phyloP scores from a whole-genome alignment of 2,888 invertebrate species.

The Trichogramma dendrolimi region DNA sequence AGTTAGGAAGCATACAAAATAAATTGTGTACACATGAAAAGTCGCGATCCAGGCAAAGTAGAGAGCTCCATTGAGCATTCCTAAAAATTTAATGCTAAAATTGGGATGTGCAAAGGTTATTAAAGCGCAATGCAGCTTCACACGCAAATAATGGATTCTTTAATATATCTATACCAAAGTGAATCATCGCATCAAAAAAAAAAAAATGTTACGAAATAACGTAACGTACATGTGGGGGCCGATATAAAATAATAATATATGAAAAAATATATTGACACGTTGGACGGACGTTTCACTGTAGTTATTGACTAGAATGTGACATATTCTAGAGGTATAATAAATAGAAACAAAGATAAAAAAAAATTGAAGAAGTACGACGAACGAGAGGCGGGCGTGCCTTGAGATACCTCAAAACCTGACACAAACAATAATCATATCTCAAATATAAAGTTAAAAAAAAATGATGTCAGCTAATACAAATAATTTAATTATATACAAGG shows the following conservation, averaged over 20 bases:
- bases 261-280: conserved; percentile 1
- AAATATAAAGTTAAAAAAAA: conserved; percentile 30
- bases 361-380: conserved; percentile 18
- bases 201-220: too few relatives aligned
- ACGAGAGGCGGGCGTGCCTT: conserved; percentile 45
- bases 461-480: conserved; percentile 21
- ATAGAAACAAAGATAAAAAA: conserved; percentile 10
- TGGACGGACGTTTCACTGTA: conserved; percentile 19
- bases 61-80: too few relatives aligned
- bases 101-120: too few relatives aligned
- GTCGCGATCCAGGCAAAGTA: too few relatives aligned
- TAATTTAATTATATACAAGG: conserved; percentile 30
- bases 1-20: too few relatives aligned
- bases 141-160: too few relatives aligned
- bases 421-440: conserved; percentile 48
- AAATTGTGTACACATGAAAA: too few relatives aligned
- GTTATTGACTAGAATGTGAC: conserved; percentile 24
- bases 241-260: conserved; percentile 23
- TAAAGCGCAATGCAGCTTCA: too few relatives aligned
- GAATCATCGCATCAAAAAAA: too few relatives aligned
- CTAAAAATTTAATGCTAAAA: too few relatives aligned
- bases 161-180: too few relatives aligned
- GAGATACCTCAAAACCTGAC: conserved; percentile 44
- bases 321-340: conserved; percentile 15
- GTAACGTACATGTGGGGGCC: conserved; percentile 16